Percentiles rank a stretch among this genome's conserved stretches.
Conservation (phyloP, 2,888 invertebrate species). For the Tillus elongatus region DNA sequence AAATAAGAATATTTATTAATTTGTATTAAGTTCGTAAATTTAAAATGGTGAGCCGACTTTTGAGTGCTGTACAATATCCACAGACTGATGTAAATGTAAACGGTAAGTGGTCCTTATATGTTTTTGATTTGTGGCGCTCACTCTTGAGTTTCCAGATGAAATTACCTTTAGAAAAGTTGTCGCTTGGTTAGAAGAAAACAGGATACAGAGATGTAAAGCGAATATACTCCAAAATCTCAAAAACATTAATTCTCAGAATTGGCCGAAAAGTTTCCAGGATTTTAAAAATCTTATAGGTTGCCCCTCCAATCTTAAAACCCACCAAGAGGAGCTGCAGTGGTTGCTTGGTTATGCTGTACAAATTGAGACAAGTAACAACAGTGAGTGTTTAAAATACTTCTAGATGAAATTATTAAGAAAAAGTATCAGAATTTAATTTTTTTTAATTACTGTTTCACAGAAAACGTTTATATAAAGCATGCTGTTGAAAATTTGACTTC, state of each 20-base stretch:
- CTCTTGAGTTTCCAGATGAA: slow-evolving; percentile 53
- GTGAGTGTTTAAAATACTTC: slow-evolving; percentile 40
- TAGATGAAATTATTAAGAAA: background rate
- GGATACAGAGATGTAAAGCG: slow-evolving; percentile 78
- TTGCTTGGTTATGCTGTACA: slow-evolving; percentile 73
- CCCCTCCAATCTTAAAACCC: slow-evolving; percentile 51
- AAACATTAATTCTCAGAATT: slow-evolving; percentile 54
- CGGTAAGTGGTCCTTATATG: slow-evolving; percentile 7
- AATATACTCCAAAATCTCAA: slow-evolving; percentile 70
- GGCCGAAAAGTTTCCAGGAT: slow-evolving; percentile 61
- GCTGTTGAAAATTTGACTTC: slow-evolving; percentile 54
- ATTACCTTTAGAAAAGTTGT: slow-evolving; percentile 70
- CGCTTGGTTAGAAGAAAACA: slow-evolving; percentile 89
- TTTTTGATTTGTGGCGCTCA: slow-evolving; percentile 13
- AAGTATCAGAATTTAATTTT: background rate
- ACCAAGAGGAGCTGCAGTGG: slow-evolving; percentile 73
- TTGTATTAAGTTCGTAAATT: no score
- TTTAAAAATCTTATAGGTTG: slow-evolving; percentile 71
- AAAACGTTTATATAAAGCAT: slow-evolving; percentile 59
- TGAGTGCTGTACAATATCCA: slow-evolving; percentile 70
- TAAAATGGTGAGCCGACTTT: slow-evolving; percentile 66
- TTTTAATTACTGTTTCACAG: slow-evolving; percentile 42
- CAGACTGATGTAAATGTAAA: slow-evolving; percentile 42
- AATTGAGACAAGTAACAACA: slow-evolving; percentile 73
- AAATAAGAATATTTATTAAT: no score